Conservation (phyloP, 2,888 invertebrate genomes). For the Hyppa rectilinea region DNA sequence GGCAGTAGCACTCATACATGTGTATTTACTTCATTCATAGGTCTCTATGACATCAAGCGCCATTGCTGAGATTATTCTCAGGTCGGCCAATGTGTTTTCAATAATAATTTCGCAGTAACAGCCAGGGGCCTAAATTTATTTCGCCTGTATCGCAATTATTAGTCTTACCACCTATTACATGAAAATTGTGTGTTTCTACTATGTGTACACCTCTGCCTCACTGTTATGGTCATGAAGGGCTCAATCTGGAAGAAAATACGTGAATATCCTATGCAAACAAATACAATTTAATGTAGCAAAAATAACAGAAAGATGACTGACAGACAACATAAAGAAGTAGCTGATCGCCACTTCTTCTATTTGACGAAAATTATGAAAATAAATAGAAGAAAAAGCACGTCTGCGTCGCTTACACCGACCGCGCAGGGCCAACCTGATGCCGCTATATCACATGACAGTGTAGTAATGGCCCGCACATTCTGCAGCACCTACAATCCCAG, state of each 20-base stretch:
- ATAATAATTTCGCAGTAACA: not conserved
- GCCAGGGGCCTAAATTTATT: not conserved
- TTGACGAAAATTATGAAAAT: not conserved
- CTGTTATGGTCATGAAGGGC: not conserved
- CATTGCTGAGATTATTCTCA: not conserved
- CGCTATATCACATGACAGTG: not conserved
- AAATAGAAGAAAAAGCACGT: not conserved
- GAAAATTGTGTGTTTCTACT: not conserved
- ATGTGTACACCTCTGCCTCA: not conserved
- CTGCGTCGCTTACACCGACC: not conserved
- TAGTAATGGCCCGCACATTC: not conserved
- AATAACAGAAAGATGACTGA: not conserved
- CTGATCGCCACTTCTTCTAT: no score
- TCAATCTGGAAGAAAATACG: not conserved
- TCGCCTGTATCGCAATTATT: not conserved
- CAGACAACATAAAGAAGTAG: not conserved
- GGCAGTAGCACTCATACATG: constrained; percentile 74
- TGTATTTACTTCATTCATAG: not conserved
- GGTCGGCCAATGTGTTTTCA: not conserved
- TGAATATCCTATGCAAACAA: not conserved
- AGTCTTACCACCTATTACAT: no score
- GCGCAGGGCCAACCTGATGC: not conserved
- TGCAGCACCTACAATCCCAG: constrained; percentile 87
- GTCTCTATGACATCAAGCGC: not conserved
- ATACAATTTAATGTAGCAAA: not conserved